Conservation (phyloP, 92 coral and sea anemone genomes). For the Zoanthus sansibaricus region DNA sequence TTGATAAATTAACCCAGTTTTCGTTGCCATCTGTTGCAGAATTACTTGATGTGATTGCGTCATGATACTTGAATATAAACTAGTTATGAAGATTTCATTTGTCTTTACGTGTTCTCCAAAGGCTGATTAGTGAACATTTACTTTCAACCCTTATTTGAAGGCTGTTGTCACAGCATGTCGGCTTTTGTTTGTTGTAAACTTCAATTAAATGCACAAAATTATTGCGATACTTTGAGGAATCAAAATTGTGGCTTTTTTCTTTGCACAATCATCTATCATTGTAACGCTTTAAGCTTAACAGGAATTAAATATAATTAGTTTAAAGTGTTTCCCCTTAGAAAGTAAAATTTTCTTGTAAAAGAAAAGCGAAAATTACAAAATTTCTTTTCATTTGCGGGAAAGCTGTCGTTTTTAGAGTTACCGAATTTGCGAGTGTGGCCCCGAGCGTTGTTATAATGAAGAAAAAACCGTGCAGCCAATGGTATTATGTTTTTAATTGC, state of each 20-base stretch:
- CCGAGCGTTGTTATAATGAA: not conserved
- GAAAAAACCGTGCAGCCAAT: not conserved
- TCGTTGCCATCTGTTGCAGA: constrained; percentile 24
- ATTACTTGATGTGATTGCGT: not conserved
- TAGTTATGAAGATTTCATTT: not conserved
- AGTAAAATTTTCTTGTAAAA: not conserved
- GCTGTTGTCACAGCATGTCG: not conserved
- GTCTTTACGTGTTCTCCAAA: not conserved
- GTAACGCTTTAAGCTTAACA: not conserved
- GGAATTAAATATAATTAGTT: not conserved
- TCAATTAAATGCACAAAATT: not conserved
- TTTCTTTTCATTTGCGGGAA: not conserved
- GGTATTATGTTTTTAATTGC: not conserved
- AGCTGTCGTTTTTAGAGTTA: not conserved
- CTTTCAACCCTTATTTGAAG: not conserved
- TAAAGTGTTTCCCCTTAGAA: not conserved
- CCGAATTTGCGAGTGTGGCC: not conserved
- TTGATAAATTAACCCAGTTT: no score
- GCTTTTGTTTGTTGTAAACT: not conserved
- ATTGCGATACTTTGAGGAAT: not conserved
- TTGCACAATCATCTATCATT: not conserved
- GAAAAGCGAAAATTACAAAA: not conserved
- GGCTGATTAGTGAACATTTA: constrained; percentile 22
- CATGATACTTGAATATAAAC: not conserved
- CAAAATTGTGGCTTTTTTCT: not conserved